These are phyloP conservation scores for Peromyscus polionotus DNA, from an alignment of 2,113 vertebrate species.

Conservation along the genomic window DNA sequence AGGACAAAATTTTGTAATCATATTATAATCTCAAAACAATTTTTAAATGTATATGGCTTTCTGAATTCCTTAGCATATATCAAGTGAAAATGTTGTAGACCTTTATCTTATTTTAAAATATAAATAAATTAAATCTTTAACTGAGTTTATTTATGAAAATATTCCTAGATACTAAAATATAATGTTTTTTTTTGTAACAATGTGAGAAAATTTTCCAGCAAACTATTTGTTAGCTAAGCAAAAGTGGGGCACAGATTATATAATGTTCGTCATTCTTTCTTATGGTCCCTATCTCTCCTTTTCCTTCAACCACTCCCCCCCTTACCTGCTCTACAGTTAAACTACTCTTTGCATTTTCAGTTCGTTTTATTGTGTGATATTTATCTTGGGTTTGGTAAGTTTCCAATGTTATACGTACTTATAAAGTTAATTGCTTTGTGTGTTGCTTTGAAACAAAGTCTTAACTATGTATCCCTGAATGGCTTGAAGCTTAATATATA, in stretches of 20 bases:
- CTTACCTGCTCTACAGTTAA: background rate
- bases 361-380: too few relatives aligned
- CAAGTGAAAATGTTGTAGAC: background rate
- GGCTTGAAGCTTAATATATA: background rate
- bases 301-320: background rate
- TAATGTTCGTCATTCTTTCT: background rate
- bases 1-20: too few relatives aligned
- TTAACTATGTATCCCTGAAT: background rate
- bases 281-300: background rate
- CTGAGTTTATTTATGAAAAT: slow-evolving; percentile 8
- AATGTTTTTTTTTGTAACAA: slow-evolving; percentile 27
- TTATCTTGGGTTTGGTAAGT: background rate
- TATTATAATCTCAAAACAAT: too few relatives aligned
- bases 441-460: background rate
- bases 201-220: slow-evolving; percentile 52
- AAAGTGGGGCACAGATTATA: background rate
- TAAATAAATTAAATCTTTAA: slow-evolving; percentile 29
- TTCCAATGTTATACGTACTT: background rate
- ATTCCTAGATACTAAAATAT: background rate
- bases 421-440: background rate
- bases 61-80: slow-evolving; percentile 25
- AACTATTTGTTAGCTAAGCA: background rate
- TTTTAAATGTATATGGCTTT: background rate
- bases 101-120: slow-evolving; percentile 53
- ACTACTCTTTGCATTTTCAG: background rate